Conservation (phyloP, 2,113 vertebrate genomes). For the Chloebia gouldiae region DNA sequence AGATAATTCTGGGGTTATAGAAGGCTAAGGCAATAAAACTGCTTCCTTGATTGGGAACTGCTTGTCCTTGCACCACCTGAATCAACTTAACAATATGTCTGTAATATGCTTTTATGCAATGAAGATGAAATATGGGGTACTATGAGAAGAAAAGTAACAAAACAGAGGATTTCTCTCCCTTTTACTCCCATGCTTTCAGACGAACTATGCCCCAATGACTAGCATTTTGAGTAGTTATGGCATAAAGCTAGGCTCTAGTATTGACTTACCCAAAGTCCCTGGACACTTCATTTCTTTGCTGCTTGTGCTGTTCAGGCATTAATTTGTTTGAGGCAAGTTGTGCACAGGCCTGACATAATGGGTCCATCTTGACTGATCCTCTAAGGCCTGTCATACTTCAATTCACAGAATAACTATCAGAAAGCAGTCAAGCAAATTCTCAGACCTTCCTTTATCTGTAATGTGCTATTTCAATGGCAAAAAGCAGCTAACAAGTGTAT, state of each 20-base stretch:
- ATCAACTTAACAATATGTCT: not conserved
- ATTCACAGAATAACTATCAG: not conserved
- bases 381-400: not conserved
- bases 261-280: accelerated
- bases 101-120: not conserved
- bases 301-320: not conserved
- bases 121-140: not conserved
- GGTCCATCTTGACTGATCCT: not conserved
- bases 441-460: not conserved
- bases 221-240: not conserved
- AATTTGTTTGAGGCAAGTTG: not conserved
- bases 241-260: not conserved
- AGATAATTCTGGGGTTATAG: not conserved
- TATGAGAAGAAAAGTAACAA: not conserved
- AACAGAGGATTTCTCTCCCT: not conserved
- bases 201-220: not conserved
- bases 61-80: not conserved
- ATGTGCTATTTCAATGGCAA: not conserved
- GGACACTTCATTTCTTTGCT: not conserved
- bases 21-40: not conserved
- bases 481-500: not conserved
- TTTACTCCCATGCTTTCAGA: not conserved
- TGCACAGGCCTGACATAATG: not conserved
- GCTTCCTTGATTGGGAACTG: not conserved
- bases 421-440: not conserved